These are phyloP conservation scores for Euspilapteryx auroguttella DNA, from an alignment of 2,888 invertebrate genomes.

Conservation along the genomic window DNA sequence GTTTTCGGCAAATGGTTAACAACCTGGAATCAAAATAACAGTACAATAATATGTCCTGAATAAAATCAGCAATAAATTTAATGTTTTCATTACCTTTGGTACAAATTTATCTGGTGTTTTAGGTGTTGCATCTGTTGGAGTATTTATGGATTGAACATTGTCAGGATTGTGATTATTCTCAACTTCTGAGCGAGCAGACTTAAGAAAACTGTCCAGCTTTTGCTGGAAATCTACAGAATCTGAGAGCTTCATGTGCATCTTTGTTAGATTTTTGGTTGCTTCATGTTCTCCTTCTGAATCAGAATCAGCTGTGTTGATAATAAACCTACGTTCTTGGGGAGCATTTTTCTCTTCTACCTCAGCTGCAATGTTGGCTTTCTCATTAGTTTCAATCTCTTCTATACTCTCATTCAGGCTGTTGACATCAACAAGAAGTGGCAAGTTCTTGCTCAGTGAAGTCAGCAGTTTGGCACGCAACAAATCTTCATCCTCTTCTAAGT, in stretches of 20 bases:
- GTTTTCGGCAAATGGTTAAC: conserved; percentile 49
- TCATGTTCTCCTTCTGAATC: conserved; percentile 55
- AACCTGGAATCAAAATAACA: conserved; percentile 21
- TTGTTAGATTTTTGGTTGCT: conserved; percentile 49
- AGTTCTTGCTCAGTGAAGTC: conserved; percentile 61
- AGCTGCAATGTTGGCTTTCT: background rate
- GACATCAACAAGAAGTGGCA: conserved; percentile 31
- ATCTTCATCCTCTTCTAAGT: conserved; percentile 64
- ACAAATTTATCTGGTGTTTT: conserved; percentile 35
- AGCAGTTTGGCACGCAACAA: conserved; percentile 60
- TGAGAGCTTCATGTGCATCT: conserved; percentile 49
- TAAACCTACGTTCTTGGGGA: conserved; percentile 37
- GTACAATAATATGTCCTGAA: conserved; percentile 2
- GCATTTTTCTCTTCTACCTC: conserved; percentile 10
- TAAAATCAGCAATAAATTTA: background rate
- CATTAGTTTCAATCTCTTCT: too few relatives aligned
- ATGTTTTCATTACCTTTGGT: conserved; percentile 29
- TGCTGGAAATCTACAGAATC: conserved; percentile 45
- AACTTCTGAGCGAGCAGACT: conserved; percentile 40
- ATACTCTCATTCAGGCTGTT: too few relatives aligned
- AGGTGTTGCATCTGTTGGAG: too few relatives aligned
- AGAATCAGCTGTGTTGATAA: conserved; percentile 41
- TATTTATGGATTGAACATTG: too few relatives aligned
- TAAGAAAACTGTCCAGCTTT: conserved; percentile 41
- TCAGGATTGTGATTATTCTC: conserved; percentile 30